These are phyloP conservation scores for Oryzias curvinotus DNA, from an alignment of 2,113 vertebrate genomes.

Conservation along the genomic window DNA sequence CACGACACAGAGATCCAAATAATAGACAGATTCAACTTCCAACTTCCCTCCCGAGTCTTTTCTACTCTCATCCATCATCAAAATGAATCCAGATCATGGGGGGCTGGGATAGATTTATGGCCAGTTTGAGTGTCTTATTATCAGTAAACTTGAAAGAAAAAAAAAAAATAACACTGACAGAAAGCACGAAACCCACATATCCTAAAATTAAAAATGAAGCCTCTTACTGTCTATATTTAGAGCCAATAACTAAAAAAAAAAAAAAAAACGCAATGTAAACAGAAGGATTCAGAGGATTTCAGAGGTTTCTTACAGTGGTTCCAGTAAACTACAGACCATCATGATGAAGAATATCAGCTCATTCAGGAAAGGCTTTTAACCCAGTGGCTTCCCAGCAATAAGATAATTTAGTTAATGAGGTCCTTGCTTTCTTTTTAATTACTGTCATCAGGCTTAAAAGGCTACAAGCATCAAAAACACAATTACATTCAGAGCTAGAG, in stretches of 20 bases:
- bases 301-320: slow-evolving; percentile 24
- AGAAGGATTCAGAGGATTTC: slow-evolving; percentile 40
- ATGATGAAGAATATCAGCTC: slow-evolving; percentile 37
- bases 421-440: slow-evolving; percentile 53
- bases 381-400: slow-evolving; percentile 43
- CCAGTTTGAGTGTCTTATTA: slow-evolving; percentile 34
- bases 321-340: slow-evolving; percentile 40
- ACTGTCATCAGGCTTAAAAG: slow-evolving; percentile 43
- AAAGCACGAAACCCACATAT: slow-evolving; percentile 6
- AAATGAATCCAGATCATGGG: slow-evolving; percentile 60
- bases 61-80: slow-evolving; percentile 61
- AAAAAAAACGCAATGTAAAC: slow-evolving; percentile 27
- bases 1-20: slow-evolving; percentile 60
- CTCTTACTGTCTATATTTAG: slow-evolving; percentile 22
- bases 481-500: slow-evolving; percentile 41
- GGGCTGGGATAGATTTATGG: slow-evolving; percentile 46
- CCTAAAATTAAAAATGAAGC: slow-evolving; percentile 32
- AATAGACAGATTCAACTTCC: slow-evolving; percentile 62
- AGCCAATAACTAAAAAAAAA: slow-evolving; percentile 9
- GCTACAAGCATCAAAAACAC: slow-evolving; percentile 37
- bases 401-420: slow-evolving; percentile 65
- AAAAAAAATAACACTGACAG: slow-evolving; percentile 20
- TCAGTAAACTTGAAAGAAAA: slow-evolving; percentile 43
- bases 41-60: slow-evolving; percentile 59
- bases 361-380: slow-evolving; percentile 53